Base-by-base conservation (phyloP, 1,140 invertebrate species). In the Sminthurides bifidus region DNA sequence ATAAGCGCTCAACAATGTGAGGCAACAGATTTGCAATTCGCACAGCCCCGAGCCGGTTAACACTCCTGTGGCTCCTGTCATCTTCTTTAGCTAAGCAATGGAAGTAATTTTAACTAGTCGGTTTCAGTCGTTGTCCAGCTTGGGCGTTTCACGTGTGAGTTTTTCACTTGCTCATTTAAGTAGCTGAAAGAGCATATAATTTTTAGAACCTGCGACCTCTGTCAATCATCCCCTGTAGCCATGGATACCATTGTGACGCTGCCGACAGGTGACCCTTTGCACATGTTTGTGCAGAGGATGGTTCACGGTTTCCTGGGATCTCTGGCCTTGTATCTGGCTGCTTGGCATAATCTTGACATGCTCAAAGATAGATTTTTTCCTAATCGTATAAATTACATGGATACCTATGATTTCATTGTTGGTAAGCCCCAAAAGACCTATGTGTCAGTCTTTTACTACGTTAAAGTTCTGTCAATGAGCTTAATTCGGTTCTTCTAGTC, bases 391-490 rank as follows among this genome's bases (percentile, higher is more conserved):
- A 30, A 49, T 30, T 17, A 14, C 5, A 14, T 31, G 24, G 46
- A 49, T 19, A 49, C 46, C 3, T 49, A 49, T 21, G 46, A 49
- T 21, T 49, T 49, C 24, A 49, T 49, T 21, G 46, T 49, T 3
- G 46, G 27, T 49, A 43, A 10, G 41, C 24, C 41, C 24, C 17
- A n/a, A n/a, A n/a, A n/a, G n/a, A n/a, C n/a, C n/a, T n/a, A n/a
- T n/a, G n/a, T n/a, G n/a, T n/a, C n/a, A n/a, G n/a, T n/a, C n/a
- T n/a, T n/a, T n/a, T n/a, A n/a, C n/a, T n/a, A n/a, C n/a, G n/a
- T n/a, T n/a, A n/a, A n/a, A n/a, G n/a, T n/a, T n/a, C n/a, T n/a
- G n/a, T n/a, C n/a, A n/a, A n/a, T n/a, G n/a, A n/a, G n/a, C n/a
- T n/a, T n/a, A n/a, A n/a, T n/a, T n/a, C n/a, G n/a, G n/a, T n/a